Conservation (phyloP, 2,113 vertebrate species). For the Anas platyrhynchos region DNA sequence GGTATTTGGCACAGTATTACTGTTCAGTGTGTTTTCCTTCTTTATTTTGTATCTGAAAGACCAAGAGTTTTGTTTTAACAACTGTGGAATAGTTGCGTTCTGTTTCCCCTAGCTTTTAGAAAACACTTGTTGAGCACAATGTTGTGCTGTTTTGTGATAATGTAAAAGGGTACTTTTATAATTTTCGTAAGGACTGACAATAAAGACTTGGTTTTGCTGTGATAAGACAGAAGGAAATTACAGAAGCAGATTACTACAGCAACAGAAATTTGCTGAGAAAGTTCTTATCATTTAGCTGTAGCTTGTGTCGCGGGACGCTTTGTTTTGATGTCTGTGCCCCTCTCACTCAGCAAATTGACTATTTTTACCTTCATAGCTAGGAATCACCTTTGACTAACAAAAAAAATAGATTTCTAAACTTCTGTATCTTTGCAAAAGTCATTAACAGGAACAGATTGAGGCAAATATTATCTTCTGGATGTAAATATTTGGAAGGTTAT, state of each 20-base stretch:
- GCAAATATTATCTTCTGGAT: neutral
- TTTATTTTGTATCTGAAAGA: neutral
- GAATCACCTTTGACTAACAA: neutral
- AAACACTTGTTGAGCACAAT: neutral
- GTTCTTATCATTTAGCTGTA: neutral
- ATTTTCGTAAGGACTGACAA: neutral
- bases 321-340: neutral
- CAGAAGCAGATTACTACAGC: neutral
- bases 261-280: neutral
- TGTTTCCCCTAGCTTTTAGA: neutral
- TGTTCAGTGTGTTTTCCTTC: neutral
- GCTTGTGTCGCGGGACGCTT: neutral
- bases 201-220: constrained; percentile 13
- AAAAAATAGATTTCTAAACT: neutral
- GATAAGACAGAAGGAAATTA: neutral
- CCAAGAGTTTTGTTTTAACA: neutral
- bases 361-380: neutral
- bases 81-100: neutral
- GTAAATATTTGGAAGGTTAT: neutral
- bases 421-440: neutral
- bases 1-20: neutral
- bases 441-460: neutral
- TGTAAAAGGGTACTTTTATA: constrained; percentile 11
- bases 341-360: neutral
- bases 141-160: neutral